phyloP scores from a whole-genome alignment of 2,888 invertebrate species.

The Parochlus steinenii region DNA sequence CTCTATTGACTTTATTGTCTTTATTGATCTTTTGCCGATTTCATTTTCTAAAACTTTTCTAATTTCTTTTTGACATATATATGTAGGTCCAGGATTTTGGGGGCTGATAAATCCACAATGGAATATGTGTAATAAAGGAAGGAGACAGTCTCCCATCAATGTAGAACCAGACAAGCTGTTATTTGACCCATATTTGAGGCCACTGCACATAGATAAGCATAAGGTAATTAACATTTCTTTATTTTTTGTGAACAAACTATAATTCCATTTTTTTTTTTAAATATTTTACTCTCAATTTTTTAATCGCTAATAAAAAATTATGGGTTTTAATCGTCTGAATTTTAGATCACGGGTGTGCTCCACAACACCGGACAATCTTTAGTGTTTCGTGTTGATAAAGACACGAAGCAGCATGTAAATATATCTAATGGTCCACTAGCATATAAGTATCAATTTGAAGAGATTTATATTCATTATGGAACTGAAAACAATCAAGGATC shows the following conservation, averaged over 20 bases:
- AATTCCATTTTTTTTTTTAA: slow-evolving; percentile 1
- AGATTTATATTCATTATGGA: slow-evolving; percentile 92
- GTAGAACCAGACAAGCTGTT: slow-evolving; percentile 87
- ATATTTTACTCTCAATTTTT: not conserved
- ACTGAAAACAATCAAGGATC: slow-evolving; percentile 80
- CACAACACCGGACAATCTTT: slow-evolving; percentile 90
- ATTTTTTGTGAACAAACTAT: too few relatives aligned
- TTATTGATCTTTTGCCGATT: not conserved
- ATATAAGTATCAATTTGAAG: slow-evolving; percentile 88
- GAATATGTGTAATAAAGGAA: slow-evolving; percentile 93
- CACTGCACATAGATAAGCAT: slow-evolving; percentile 82
- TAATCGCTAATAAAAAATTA: too few relatives aligned
- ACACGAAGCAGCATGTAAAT: slow-evolving; percentile 80
- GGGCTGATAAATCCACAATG: slow-evolving; percentile 96
- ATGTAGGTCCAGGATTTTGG: slow-evolving; percentile 93
- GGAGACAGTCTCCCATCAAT: slow-evolving; percentile 93
- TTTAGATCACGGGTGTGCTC: slow-evolving; percentile 69
- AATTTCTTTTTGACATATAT: slow-evolving; percentile 15
- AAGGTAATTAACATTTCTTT: slow-evolving; percentile 54
- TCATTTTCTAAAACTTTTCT: not conserved
- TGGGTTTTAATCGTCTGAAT: not conserved
- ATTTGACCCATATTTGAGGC: slow-evolving; percentile 86
- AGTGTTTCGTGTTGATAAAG: slow-evolving; percentile 79
- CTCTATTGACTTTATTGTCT: not conserved
- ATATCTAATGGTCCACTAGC: slow-evolving; percentile 93